These are phyloP conservation scores for Pavo muticus DNA, from an alignment of 2,113 vertebrate species.

Conservation along the genomic window DNA sequence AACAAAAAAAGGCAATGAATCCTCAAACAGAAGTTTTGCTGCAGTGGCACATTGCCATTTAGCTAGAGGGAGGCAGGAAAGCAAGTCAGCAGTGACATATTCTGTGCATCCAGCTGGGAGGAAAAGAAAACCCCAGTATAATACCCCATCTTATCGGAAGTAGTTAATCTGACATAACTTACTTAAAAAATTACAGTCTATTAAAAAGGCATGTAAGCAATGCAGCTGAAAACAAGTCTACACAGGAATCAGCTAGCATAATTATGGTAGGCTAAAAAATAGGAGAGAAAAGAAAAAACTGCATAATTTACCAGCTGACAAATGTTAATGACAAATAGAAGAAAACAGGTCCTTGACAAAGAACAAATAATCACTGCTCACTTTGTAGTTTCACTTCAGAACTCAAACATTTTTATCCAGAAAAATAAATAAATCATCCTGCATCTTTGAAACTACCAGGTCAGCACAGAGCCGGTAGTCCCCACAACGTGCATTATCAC, in stretches of 20 bases:
- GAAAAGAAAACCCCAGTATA: constrained; percentile 69
- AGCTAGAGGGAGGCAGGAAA: constrained; percentile 69
- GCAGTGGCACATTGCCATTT: constrained; percentile 74
- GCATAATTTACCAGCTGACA: constrained; percentile 72
- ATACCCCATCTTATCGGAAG: constrained; percentile 75
- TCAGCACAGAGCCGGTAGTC: neutral
- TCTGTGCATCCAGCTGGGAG: constrained; percentile 72
- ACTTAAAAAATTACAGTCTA: constrained; percentile 77
- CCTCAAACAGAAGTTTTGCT: constrained; percentile 70
- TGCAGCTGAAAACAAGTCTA: constrained; percentile 77
- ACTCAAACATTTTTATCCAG: neutral
- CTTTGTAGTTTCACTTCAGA: constrained; percentile 22
- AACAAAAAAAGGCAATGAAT: constrained; percentile 67
- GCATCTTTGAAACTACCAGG: neutral
- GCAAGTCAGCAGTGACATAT: constrained; percentile 65
- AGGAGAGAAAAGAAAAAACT: constrained; percentile 47
- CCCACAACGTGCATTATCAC: neutral
- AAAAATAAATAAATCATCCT: neutral
- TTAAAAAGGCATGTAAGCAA: constrained; percentile 78
- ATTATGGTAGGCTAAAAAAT: constrained; percentile 59
- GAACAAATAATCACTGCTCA: constrained; percentile 50
- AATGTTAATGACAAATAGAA: constrained; percentile 74
- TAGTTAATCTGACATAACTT: constrained; percentile 79
- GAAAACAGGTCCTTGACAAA: constrained; percentile 72
- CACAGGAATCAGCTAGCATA: constrained; percentile 61